phyloP scores from a whole-genome alignment of 1,140 invertebrate genomes.

The Leptonema lineaticorne region DNA sequence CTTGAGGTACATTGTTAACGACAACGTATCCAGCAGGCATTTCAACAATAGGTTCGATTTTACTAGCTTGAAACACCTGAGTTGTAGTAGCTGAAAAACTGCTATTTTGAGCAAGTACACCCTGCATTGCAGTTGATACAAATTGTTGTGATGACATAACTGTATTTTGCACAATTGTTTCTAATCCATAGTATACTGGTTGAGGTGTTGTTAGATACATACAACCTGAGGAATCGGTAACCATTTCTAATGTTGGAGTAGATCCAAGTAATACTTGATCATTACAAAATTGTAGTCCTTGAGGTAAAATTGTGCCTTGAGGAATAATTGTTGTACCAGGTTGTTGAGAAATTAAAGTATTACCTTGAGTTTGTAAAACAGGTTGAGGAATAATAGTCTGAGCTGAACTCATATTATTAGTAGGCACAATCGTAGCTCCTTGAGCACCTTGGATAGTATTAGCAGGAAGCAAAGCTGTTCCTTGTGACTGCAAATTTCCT shows the following conservation, averaged over 20 bases:
- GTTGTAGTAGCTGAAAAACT: conserved; percentile 79
- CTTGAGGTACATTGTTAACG: conserved; percentile 61
- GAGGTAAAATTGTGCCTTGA: conserved; percentile 66
- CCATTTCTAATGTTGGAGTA: conserved; percentile 68
- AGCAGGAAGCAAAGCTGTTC: conserved; percentile 50
- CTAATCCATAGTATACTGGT: conserved; percentile 77
- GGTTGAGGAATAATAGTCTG: conserved; percentile 54
- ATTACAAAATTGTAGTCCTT: conserved; percentile 60
- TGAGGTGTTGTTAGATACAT: conserved; percentile 65
- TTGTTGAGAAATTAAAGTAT: conserved; percentile 51
- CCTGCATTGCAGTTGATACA: conserved; percentile 72
- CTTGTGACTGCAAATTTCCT: conserved; percentile 52
- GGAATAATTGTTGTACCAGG: conserved; percentile 56
- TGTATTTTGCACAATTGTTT: conserved; percentile 82
- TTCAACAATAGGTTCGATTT: conserved; percentile 77
- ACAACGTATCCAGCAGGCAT: conserved; percentile 70
- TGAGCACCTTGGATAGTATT: conserved; percentile 51
- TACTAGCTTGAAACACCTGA: conserved; percentile 79
- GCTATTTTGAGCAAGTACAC: conserved; percentile 72
- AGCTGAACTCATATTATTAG: conserved; percentile 51
- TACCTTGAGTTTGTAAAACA: conserved; percentile 50
- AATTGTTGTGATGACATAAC: conserved; percentile 83
- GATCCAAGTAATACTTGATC: conserved; percentile 67
- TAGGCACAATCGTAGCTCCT: conserved; percentile 51
- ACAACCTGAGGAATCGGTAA: conserved; percentile 65